Evolutionary conservation across 2,113 vertebrate species (phyloP).

Genomic region (Antechinus flavipes): DNA sequence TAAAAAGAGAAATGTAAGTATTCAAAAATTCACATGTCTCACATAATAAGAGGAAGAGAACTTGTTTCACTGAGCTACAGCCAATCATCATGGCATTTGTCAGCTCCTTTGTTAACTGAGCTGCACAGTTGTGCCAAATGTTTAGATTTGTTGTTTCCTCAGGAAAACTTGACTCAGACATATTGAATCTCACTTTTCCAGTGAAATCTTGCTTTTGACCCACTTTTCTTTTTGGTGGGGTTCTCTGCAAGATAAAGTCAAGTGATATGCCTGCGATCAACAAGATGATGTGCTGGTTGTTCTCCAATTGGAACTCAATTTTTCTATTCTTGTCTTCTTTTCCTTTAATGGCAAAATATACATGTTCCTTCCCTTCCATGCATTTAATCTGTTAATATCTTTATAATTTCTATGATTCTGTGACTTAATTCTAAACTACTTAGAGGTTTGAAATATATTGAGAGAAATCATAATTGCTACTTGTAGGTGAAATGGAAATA

Average conservation of each 20-base stretch:
- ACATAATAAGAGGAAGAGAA: background rate
- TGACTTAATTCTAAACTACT: conserved; percentile 33
- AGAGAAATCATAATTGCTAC: background rate
- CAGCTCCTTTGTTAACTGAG: background rate
- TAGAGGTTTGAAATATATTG: background rate
- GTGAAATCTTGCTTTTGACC: conserved; percentile 34
- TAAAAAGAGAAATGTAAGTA: conserved; percentile 86
- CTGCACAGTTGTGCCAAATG: conserved; percentile 12
- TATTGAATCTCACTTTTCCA: conserved; percentile 36
- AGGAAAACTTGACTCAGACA: conserved; percentile 59
- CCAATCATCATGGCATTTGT: conserved; percentile 4
- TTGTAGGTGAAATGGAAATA: background rate
- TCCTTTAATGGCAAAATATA: conserved; percentile 49
- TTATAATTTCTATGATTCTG: conserved; percentile 28
- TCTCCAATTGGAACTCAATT: conserved; percentile 45
- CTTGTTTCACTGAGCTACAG: conserved; percentile 30
- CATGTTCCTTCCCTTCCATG: conserved; percentile 50
- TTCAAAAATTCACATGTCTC: conserved; percentile 32
- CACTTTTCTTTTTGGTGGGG: conserved; percentile 25
- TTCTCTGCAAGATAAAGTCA: conserved; percentile 61
- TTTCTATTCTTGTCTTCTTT: conserved; percentile 12
- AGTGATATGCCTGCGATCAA: conserved; percentile 67
- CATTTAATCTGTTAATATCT: conserved; percentile 71
- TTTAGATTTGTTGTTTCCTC: conserved; percentile 39
- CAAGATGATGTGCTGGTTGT: conserved; percentile 58